These are phyloP conservation scores for Desmodus rotundus DNA, from an alignment of 2,113 vertebrate genomes.

Conservation along the genomic window DNA sequence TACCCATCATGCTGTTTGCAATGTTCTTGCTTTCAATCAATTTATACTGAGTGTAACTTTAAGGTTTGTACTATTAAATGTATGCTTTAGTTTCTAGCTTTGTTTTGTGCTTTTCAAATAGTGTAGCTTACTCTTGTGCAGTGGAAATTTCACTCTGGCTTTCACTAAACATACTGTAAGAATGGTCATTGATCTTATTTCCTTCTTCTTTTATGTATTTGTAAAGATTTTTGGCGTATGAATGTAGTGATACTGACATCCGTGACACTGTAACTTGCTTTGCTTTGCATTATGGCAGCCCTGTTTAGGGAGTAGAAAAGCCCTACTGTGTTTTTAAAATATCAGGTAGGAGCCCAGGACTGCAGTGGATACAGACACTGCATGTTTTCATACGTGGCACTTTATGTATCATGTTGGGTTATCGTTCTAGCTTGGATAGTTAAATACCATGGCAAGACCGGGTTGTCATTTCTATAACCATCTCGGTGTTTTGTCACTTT, in stretches of 20 bases:
- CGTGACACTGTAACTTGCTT: not conserved
- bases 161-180: not conserved
- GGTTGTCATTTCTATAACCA: slow-evolving; percentile 93
- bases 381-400: slow-evolving; percentile 52
- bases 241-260: slow-evolving; percentile 22
- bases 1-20: not conserved
- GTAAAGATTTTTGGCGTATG: not conserved
- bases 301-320: not conserved
- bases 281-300: slow-evolving; percentile 2
- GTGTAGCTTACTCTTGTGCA: not conserved
- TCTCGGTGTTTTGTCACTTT: slow-evolving; percentile 91
- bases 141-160: slow-evolving; percentile 38
- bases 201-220: not conserved
- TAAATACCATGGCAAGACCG: slow-evolving; percentile 85
- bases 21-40: not conserved
- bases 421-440: slow-evolving; percentile 81
- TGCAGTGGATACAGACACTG: not conserved
- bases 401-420: slow-evolving; percentile 63
- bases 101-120: slow-evolving; percentile 27
- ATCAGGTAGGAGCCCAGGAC: not conserved
- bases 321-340: slow-evolving; percentile 4
- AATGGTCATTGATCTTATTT: not conserved
- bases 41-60: not conserved
- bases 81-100: slow-evolving; percentile 28
- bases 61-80: not conserved